Base-by-base conservation (phyloP, 2,888 invertebrate genomes). In the Abrostola triplasia region DNA sequence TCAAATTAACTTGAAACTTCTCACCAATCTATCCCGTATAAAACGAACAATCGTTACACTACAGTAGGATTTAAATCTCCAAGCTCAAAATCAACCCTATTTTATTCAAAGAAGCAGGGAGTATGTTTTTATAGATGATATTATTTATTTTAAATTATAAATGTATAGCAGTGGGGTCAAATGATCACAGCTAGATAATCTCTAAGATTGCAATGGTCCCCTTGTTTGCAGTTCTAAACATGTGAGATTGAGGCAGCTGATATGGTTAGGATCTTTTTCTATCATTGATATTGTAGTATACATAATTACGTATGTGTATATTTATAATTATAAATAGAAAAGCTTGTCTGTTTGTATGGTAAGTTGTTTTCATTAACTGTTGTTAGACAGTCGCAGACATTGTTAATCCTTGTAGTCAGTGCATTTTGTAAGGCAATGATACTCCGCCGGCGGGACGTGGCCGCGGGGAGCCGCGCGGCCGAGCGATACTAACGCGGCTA, bases 111-210 rank as follows among this genome's bases (percentile, higher is more conserved):
- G 24, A 4, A 12, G 12, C 5, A 42, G 42, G 0, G 42, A 7
- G 7, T 12, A 1, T 12, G n/a, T 42, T 42, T 12, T 24, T 24
- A 24, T 24, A 24, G 24, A 4, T 24, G 24, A 24, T 24, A 24
- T 7, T 62, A 50, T 68, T 58, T 61, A 54, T 62, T 70, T 73
- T 62, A 58, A 67, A 73, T 61, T 35, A 62, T 50, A 41, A 58
- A 48, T 4, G 11, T 10, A 24, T 35, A 11, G n/a, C 44, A 44
- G 12, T n/a, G 36, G 38, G 12, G 47, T 37, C 12, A 60, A 38
- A 47, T 41, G 35, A 11, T 51, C 38, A 37, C 11, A 13, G 61
- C 37, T 50, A 52, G 12, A 49, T 42, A 44, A 67, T 59, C 37
- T 53, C 7, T 60, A 24, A 10, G 40, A 48, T 42, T 54, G 67